A percentile compares a stretch with the other conserved stretches of the same genome.
phyloP scores from a whole-genome alignment of 2,888 invertebrate species.

The Acronicta leporina region DNA sequence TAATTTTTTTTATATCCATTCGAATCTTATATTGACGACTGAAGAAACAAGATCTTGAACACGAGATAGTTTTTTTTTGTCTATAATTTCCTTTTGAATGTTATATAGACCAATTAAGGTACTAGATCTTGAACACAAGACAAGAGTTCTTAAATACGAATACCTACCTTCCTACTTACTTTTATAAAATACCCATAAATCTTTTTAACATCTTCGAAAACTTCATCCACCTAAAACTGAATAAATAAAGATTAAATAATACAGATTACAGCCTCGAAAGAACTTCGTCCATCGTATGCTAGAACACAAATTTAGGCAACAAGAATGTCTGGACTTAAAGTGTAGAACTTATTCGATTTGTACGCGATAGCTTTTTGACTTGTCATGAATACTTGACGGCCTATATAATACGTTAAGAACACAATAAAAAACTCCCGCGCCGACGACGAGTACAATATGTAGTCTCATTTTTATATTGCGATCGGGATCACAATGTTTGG shows the following conservation, averaged over 20 bases:
- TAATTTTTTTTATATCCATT: too few species aligned
- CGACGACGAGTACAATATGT: too few species aligned
- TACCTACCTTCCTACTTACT: too few species aligned
- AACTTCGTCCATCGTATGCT: not conserved
- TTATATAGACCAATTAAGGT: too few species aligned
- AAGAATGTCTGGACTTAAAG: not conserved
- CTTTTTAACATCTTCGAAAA: not conserved
- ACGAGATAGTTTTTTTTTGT: too few species aligned
- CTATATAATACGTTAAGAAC: not conserved
- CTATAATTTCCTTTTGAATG: too few species aligned
- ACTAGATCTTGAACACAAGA: too few species aligned
- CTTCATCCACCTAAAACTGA: not conserved
- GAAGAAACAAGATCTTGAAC: too few species aligned
- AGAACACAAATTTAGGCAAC: not conserved
- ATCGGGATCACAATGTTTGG: not conserved
- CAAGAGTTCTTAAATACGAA: not conserved
- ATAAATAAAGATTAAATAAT: not conserved
- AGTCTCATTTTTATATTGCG: not conserved
- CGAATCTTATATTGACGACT: too few species aligned
- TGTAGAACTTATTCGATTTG: constrained; percentile 6
- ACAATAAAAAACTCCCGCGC: constrained; percentile 6
- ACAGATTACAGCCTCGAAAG: not conserved
- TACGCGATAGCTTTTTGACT: not conserved
- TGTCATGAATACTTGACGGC: not conserved
- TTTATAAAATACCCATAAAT: not conserved